phyloP scores from a whole-genome alignment of 2,113 vertebrate genomes.

The Mellivora capensis region DNA sequence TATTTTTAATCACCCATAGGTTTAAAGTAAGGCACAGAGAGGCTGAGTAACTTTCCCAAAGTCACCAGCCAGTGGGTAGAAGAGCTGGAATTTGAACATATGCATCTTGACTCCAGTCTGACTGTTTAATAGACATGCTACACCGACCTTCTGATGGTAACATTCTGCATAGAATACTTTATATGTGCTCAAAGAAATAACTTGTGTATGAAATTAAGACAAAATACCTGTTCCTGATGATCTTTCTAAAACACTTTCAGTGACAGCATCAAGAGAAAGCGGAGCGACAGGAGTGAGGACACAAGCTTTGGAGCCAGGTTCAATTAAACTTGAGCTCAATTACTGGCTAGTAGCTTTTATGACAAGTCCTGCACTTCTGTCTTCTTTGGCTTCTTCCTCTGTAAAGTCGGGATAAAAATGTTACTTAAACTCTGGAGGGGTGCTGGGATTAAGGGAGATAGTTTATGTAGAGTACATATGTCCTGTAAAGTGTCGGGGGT shows the following conservation, averaged over 20 bases:
- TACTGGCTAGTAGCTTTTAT: not conserved
- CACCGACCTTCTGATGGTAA: not conserved
- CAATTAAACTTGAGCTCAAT: not conserved
- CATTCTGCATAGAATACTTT: not conserved
- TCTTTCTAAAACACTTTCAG: not conserved
- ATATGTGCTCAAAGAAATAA: not conserved
- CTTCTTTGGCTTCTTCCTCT: not conserved
- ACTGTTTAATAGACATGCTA: not conserved
- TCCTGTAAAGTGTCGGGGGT: not conserved
- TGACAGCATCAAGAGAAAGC: not conserved
- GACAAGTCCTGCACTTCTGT: not conserved
- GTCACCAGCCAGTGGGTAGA: not conserved
- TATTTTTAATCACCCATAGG: not conserved
- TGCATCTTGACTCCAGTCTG: not conserved
- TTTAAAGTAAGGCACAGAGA: conserved; percentile 17
- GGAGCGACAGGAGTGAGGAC: not conserved
- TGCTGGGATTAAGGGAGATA: not conserved
- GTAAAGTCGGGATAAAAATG: not conserved
- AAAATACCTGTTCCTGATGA: not conserved
- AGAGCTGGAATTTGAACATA: not conserved
- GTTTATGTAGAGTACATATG: not conserved
- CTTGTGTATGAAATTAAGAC: not conserved
- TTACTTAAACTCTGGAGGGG: not conserved
- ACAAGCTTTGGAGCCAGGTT: not conserved
- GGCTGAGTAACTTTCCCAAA: not conserved